Conservation (phyloP, 2,797 vertebrate genomes). For the Tympanoctomys barrerae region DNA sequence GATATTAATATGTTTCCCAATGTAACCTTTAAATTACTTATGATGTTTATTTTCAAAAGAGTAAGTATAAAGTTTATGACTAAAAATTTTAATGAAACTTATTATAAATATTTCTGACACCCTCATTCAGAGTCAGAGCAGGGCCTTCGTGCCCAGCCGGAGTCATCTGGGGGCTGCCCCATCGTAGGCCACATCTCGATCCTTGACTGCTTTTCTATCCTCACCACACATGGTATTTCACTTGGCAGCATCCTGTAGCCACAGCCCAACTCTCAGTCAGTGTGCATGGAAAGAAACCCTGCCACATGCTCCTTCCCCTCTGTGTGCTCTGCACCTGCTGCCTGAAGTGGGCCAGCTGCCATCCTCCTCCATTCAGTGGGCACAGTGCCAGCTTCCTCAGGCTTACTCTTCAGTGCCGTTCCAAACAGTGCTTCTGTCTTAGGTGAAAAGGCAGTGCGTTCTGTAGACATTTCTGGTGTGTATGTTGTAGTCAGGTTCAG, state of each 20-base stretch:
- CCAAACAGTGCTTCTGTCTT: background rate
- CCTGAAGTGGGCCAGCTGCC: background rate
- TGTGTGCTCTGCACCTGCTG: background rate
- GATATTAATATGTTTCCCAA: no score
- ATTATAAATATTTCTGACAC: background rate
- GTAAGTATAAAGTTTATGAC: background rate
- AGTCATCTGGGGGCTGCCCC: no score
- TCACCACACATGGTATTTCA: background rate
- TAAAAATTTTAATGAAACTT: no score
- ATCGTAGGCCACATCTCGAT: background rate
- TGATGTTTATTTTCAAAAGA: background rate
- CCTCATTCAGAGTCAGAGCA: background rate
- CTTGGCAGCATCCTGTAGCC: background rate
- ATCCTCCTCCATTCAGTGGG: background rate
- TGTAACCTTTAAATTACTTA: background rate
- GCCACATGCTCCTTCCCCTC: background rate
- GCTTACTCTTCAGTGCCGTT: no score
- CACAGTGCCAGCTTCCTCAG: no score
- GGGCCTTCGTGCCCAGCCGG: background rate
- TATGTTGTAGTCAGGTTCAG: background rate
- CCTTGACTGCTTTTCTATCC: background rate
- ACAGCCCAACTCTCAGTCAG: background rate
- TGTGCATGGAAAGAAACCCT: background rate
- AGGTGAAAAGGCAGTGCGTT: background rate
- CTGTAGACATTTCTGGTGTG: background rate